A percentile compares a stretch with the other conserved stretches of the same genome.
Evolutionary conservation across 2,797 vertebrate genomes (phyloP).

Genomic region (Cichlasoma orientale): DNA sequence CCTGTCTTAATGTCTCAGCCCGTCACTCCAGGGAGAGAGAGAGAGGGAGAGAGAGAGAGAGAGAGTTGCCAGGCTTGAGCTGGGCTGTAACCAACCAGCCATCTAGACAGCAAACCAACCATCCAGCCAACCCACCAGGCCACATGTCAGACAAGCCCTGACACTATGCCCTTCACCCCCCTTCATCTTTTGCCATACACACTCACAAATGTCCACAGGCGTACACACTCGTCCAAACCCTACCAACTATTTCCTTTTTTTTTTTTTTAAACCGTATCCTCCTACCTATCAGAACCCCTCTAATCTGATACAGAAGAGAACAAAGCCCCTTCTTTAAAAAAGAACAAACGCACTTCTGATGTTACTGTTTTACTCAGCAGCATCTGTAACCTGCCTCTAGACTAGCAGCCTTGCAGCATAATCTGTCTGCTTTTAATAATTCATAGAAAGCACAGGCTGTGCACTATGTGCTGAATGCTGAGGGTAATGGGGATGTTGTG

Average conservation of each 20-base stretch:
- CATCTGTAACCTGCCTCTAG: slow-evolving; percentile 73
- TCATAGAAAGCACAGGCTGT: slow-evolving; percentile 71
- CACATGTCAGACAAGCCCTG: slow-evolving; percentile 81
- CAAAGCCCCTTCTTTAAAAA: slow-evolving; percentile 16
- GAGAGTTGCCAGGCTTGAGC: slow-evolving; percentile 69
- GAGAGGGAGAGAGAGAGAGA: slow-evolving; percentile 31
- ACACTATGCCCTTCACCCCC: slow-evolving; percentile 76
- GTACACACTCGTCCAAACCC: slow-evolving; percentile 5
- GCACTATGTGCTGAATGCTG: slow-evolving; percentile 69
- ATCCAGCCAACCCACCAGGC: slow-evolving; percentile 74
- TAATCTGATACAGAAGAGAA: slow-evolving; percentile 42
- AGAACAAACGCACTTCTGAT: slow-evolving; percentile 61
- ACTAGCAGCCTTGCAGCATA: slow-evolving; percentile 75
- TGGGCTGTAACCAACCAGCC: slow-evolving; percentile 70
- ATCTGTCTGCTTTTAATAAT: slow-evolving; percentile 81
- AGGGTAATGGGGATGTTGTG: slow-evolving; percentile 77
- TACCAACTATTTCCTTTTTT: slow-evolving; percentile 10
- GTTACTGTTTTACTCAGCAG: slow-evolving; percentile 69
- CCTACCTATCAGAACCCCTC: slow-evolving; percentile 9
- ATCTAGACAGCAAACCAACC: slow-evolving; percentile 65
- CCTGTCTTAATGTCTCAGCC: slow-evolving; percentile 81
- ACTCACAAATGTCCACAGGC: not conserved
- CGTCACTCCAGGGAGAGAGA: slow-evolving; percentile 74
- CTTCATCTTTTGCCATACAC: slow-evolving; percentile 50
- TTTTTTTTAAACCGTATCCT: not conserved